phyloP scores from a whole-genome alignment of 2,888 invertebrate genomes.

The Alitta virens region DNA sequence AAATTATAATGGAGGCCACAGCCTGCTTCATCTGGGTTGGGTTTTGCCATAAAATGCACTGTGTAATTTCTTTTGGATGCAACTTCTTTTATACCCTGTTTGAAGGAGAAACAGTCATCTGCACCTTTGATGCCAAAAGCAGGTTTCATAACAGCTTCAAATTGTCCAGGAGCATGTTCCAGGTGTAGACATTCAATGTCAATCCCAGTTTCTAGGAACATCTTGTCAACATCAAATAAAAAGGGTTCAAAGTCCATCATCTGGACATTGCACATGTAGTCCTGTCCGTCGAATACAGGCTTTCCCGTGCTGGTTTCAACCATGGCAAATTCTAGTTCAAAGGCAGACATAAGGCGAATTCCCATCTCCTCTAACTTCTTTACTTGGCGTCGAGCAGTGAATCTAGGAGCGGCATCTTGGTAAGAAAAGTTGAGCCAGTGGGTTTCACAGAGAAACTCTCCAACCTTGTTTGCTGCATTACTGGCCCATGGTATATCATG shows the following conservation, averaged over 20 bases:
- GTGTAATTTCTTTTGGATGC: not conserved
- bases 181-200: conserved; percentile 15
- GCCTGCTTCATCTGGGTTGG: not conserved
- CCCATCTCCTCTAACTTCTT: conserved; percentile 12
- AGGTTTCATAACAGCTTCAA: conserved; percentile 25
- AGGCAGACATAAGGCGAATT: conserved; percentile 13
- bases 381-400: conserved; percentile 19
- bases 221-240: conserved; percentile 19
- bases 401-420: conserved; percentile 21
- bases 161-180: conserved; percentile 25
- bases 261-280: not conserved
- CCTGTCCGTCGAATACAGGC: conserved; percentile 3
- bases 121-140: conserved; percentile 19
- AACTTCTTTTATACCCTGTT: conserved; percentile 27
- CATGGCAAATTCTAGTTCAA: conserved; percentile 24
- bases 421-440: conserved; percentile 1
- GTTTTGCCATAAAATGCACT: not conserved
- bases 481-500: conserved; percentile 13
- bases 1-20: conserved; percentile 26
- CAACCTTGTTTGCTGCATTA: not conserved
- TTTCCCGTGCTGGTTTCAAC: not conserved
- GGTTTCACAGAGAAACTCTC: conserved; percentile 12
- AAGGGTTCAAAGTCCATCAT: conserved; percentile 10
- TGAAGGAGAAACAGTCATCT: conserved; percentile 25
- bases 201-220: conserved; percentile 6